phyloP scores from a whole-genome alignment of 1,140 invertebrate genomes.

The Tetramorium parvispinum region DNA sequence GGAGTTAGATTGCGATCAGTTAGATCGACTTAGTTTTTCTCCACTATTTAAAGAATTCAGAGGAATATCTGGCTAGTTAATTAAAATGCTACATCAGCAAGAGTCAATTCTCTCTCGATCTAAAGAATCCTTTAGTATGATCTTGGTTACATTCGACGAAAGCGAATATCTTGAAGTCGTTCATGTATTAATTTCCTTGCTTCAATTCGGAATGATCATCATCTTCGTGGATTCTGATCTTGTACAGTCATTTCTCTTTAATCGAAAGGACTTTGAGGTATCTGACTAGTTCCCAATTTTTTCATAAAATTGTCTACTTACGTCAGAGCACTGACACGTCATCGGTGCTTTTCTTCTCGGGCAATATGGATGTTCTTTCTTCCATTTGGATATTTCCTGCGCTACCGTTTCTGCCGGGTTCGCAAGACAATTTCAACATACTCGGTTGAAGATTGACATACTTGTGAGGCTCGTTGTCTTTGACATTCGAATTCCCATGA shows the following conservation, averaged over 20 bases:
- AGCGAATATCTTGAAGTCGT: not conserved
- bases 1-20: not conserved
- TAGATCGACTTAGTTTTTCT: not conserved
- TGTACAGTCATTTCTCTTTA: conserved; percentile 12
- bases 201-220: not conserved
- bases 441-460: conserved; percentile 75
- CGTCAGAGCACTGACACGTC: conserved; percentile 74
- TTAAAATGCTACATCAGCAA: conserved; percentile 38
- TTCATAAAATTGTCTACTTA: conserved; percentile 52
- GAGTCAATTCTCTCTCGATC: not conserved
- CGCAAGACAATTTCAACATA: conserved; percentile 19
- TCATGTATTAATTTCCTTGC: not conserved
- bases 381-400: conserved; percentile 60
- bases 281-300: conserved; percentile 55
- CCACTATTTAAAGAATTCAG: not conserved
- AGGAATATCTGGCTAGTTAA: conserved; percentile 25
- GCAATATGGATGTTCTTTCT: conserved; percentile 63
- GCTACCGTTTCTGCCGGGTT: not conserved
- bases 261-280: conserved; percentile 11
- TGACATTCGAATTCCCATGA: conserved; percentile 32
- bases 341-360: conserved; percentile 49
- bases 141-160: not conserved
- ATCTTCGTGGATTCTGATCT: not conserved
- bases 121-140: conserved; percentile 21
- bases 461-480: conserved; percentile 54